A percentile compares a stretch with the other conserved stretches of the same genome.
Conservation (phyloP, 2,888 invertebrate species). For the Melanostoma mellinum region DNA sequence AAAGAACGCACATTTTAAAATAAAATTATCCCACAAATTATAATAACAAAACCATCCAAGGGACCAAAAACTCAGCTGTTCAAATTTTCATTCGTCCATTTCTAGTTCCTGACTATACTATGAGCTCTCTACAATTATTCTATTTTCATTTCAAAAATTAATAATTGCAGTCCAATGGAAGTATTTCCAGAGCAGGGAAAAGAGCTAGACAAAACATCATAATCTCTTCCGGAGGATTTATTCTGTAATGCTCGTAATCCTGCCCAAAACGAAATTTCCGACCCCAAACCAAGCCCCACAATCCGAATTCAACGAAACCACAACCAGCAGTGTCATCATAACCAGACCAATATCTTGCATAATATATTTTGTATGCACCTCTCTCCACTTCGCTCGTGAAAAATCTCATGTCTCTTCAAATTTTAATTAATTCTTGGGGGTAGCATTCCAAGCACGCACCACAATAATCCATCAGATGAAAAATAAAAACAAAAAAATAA, state of each 20-base stretch:
- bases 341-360: conserved; percentile 26
- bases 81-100: background rate
- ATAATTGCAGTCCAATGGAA: conserved; percentile 47
- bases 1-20: background rate
- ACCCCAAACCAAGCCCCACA: conserved; percentile 6
- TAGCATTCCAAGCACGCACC: conserved; percentile 61
- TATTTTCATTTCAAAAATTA: conserved; percentile 15
- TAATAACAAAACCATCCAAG: background rate
- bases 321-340: conserved; percentile 13
- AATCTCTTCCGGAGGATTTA: conserved; percentile 48
- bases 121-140: conserved; percentile 19
- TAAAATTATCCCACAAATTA: background rate
- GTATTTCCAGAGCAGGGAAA: conserved; percentile 30
- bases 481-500: conserved; percentile 8
- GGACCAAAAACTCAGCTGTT: background rate
- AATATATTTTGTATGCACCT: conserved; percentile 4
- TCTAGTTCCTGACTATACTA: background rate
- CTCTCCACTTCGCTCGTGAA: conserved; percentile 3
- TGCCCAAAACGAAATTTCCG: conserved; percentile 11
- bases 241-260: conserved; percentile 54
- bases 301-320: conserved; percentile 6
- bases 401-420: conserved; percentile 62
- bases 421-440: conserved; percentile 67
- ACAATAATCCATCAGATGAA: conserved; percentile 40
- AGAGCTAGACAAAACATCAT: conserved; percentile 33